A percentile compares a stretch with the other conserved stretches of the same genome.
Evolutionary conservation across 2,113 vertebrate species (phyloP).

Genomic region (Trinectes maculatus): DNA sequence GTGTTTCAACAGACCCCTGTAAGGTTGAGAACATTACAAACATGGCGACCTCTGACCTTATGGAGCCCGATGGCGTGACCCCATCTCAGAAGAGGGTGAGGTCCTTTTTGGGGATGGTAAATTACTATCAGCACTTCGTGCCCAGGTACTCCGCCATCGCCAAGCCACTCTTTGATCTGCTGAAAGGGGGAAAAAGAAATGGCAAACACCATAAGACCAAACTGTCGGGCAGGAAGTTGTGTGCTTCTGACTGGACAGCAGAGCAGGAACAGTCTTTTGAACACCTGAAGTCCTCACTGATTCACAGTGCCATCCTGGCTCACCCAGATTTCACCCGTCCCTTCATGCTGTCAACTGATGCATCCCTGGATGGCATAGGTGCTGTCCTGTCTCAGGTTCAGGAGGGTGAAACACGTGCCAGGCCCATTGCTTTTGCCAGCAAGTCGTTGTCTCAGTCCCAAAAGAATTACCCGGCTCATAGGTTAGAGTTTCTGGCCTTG

Average conservation of each 20-base stretch:
- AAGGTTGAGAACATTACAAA: not conserved
- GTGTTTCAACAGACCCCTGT: not conserved
- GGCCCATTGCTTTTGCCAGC: slow-evolving; percentile 34
- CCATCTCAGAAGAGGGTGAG: slow-evolving; percentile 1
- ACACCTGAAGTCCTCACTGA: not conserved
- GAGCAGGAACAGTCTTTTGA: not conserved
- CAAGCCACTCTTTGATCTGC: slow-evolving; percentile 5
- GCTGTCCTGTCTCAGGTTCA: slow-evolving; percentile 26
- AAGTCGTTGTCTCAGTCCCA: slow-evolving; percentile 25
- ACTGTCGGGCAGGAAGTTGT: not conserved
- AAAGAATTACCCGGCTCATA: slow-evolving; percentile 17
- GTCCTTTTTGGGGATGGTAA: slow-evolving; percentile 3
- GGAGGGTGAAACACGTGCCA: slow-evolving; percentile 12
- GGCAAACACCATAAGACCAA: not conserved
- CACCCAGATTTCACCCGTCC: slow-evolving; percentile 15
- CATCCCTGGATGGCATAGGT: slow-evolving; percentile 36
- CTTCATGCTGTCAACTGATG: slow-evolving; percentile 30
- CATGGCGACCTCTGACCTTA: not conserved
- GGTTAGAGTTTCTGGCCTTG: not conserved
- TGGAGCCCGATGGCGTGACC: not conserved
- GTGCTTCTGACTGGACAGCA: not conserved
- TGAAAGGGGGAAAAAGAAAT: not conserved
- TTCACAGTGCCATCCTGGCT: not conserved
- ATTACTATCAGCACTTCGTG: slow-evolving; percentile 23
- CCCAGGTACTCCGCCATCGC: slow-evolving; percentile 8